A percentile compares a stretch with the other conserved stretches of the same genome.
Conservation (phyloP, 2,797 vertebrate genomes). For the Pangasius djambal region DNA sequence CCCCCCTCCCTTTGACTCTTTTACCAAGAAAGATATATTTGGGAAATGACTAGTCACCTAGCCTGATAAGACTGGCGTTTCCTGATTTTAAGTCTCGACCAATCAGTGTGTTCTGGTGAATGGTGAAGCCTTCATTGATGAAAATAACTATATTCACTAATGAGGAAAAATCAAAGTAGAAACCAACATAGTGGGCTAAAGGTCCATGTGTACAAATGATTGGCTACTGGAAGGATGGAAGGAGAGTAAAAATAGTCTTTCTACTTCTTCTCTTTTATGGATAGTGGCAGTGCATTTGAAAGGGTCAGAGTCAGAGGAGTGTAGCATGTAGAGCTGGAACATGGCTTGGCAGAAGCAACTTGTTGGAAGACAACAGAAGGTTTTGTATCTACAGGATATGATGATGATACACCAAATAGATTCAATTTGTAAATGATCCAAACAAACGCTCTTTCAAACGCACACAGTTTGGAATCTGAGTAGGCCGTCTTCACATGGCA, state of each 20-base stretch:
- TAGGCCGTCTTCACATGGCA: neutral
- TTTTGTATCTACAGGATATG: slow-evolving; percentile 35
- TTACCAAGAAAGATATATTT: neutral
- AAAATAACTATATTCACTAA: neutral
- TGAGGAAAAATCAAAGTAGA: neutral
- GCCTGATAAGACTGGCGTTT: neutral
- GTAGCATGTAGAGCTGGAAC: slow-evolving; percentile 8
- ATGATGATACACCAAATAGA: slow-evolving; percentile 27
- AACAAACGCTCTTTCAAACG: slow-evolving; percentile 27
- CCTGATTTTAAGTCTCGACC: neutral
- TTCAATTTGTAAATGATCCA: slow-evolving; percentile 25
- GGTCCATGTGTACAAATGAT: neutral
- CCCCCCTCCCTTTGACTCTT: neutral
- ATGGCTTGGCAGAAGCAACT: slow-evolving; percentile 4
- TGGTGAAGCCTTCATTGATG: neutral
- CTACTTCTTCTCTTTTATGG: neutral
- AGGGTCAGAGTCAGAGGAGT: neutral
- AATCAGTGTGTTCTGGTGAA: neutral
- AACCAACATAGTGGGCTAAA: neutral
- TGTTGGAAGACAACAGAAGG: slow-evolving; percentile 25
- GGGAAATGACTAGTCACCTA: neutral
- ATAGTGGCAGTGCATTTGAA: slow-evolving; percentile 1
- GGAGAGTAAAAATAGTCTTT: neutral
- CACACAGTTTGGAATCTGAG: slow-evolving; percentile 22
- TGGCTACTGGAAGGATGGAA: neutral